Percentiles rank a stretch among this genome's conserved stretches.
Evolutionary conservation across 2,888 invertebrate genomes (phyloP).

Genomic region (Rotaria sp.): DNA sequence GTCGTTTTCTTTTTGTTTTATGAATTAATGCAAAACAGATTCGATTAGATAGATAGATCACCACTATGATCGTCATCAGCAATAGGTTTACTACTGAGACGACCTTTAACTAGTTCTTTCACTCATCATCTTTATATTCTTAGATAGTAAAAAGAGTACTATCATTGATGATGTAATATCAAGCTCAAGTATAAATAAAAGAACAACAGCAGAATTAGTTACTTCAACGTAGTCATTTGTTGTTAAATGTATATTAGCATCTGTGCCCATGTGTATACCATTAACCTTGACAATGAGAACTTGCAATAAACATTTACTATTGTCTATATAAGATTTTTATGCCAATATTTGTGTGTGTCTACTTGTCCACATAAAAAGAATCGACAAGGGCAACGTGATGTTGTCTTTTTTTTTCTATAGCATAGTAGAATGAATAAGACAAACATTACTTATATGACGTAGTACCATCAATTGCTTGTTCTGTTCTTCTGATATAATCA

Average conservation of each 20-base stretch:
- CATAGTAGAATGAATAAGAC: neutral
- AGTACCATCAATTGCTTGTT: neutral
- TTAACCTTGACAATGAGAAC: neutral
- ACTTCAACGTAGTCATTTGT: neutral
- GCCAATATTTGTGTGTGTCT: neutral
- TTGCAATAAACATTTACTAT: neutral
- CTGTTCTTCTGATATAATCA: neutral
- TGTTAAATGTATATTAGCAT: constrained; percentile 1
- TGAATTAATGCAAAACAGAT: neutral
- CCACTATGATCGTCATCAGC: neutral
- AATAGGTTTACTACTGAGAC: neutral
- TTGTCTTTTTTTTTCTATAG: neutral
- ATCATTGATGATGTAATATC: neutral
- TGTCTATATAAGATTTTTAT: neutral
- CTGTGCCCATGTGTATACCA: neutral
- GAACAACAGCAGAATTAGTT: neutral
- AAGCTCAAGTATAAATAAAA: neutral
- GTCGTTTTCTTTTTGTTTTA: neutral
- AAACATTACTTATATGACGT: neutral
- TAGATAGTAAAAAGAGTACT: neutral
- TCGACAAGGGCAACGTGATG: neutral
- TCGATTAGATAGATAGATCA: neutral
- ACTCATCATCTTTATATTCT: neutral
- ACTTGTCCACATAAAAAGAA: neutral
- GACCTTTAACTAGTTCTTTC: neutral